These are phyloP conservation scores for Lerema accius DNA, from an alignment of 1,140 invertebrate genomes.

Conservation along the genomic window DNA sequence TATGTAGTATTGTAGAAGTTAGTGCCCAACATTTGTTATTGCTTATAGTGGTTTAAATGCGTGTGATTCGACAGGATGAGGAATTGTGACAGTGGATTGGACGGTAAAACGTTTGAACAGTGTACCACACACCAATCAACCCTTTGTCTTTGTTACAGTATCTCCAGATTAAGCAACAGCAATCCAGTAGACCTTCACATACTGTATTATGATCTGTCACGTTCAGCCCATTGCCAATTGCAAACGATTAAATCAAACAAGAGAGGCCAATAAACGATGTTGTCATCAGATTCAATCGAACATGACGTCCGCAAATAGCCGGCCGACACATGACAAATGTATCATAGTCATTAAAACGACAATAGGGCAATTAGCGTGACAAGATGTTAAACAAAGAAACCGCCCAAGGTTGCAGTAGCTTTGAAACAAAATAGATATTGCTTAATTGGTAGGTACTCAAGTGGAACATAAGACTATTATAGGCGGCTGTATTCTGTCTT, in stretches of 20 bases:
- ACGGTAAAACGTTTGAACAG: too few species aligned
- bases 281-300: conserved; percentile 42
- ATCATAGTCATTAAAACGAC: conserved; percentile 58
- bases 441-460: conserved; percentile 3
- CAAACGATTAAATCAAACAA: conserved; percentile 39
- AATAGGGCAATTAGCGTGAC: conserved; percentile 69
- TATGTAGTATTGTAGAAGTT: too few species aligned
- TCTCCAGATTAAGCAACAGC: background rate
- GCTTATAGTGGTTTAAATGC: too few species aligned
- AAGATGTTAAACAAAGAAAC: conserved; percentile 62
- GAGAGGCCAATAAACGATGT: conserved; percentile 46
- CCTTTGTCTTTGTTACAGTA: background rate
- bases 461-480: too few species aligned
- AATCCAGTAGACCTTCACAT: conserved; percentile 11
- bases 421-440: conserved; percentile 8
- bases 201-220: conserved; percentile 12
- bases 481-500: background rate
- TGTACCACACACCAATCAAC: background rate
- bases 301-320: conserved; percentile 45
- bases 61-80: too few species aligned
- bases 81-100: too few species aligned
- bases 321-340: conserved; percentile 52
- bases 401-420: conserved; percentile 44
- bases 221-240: background rate
- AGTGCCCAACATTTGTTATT: too few species aligned